Conservation (phyloP, 2,797 vertebrate genomes). For the Macroramphosus scolopax region DNA sequence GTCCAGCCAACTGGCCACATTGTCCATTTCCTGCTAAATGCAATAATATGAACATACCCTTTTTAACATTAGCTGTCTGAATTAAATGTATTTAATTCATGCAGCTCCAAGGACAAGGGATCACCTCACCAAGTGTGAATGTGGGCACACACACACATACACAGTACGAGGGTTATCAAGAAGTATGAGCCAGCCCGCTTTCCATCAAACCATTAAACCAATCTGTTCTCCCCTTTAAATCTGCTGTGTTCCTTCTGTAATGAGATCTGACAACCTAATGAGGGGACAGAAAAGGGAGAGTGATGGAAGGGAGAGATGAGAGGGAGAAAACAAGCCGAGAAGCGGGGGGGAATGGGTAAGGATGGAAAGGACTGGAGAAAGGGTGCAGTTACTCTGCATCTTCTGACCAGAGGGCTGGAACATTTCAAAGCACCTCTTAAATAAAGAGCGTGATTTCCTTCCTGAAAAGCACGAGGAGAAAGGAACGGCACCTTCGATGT, state of each 20-base stretch:
- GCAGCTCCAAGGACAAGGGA: slow-evolving; percentile 21
- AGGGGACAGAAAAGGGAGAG: slow-evolving; percentile 38
- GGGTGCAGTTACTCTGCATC: slow-evolving; percentile 12
- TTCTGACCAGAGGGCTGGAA: slow-evolving; percentile 33
- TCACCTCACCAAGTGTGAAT: slow-evolving; percentile 8
- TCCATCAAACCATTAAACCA: slow-evolving; percentile 56
- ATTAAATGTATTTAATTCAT: slow-evolving; percentile 3
- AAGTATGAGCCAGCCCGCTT: slow-evolving; percentile 29
- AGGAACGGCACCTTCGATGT: too few species aligned
- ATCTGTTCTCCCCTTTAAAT: slow-evolving; percentile 52
- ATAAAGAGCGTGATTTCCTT: slow-evolving; percentile 31
- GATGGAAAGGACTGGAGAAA: slow-evolving; percentile 18
- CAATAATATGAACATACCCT: slow-evolving; percentile 1
- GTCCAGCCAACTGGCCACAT: too few species aligned
- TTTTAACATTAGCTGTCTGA: background rate
- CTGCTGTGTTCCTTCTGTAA: slow-evolving; percentile 56
- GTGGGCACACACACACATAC: slow-evolving; percentile 3
- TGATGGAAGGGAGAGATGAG: slow-evolving; percentile 38
- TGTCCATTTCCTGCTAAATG: background rate
- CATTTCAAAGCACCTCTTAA: slow-evolving; percentile 37
- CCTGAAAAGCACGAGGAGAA: slow-evolving; percentile 16
- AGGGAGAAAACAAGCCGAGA: slow-evolving; percentile 28
- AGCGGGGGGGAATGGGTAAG: slow-evolving; percentile 7
- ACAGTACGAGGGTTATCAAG: slow-evolving; percentile 8
- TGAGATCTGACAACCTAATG: slow-evolving; percentile 67